These are phyloP conservation scores for Zaprionus gabonicus DNA, from an alignment of 1,140 invertebrate species.

Conservation along the genomic window DNA sequence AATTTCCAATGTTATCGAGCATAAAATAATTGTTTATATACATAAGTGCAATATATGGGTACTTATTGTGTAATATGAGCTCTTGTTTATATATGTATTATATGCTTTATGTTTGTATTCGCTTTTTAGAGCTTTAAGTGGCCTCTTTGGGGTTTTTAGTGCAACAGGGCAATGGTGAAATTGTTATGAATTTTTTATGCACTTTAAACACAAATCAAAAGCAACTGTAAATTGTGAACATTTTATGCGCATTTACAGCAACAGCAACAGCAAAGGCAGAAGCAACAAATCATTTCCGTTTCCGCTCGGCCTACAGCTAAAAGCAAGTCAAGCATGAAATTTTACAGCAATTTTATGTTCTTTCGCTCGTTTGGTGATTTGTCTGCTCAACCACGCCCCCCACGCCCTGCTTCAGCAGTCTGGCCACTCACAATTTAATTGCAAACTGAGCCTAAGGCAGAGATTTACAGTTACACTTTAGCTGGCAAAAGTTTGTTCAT, in stretches of 20 bases:
- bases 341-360: constrained; percentile 49
- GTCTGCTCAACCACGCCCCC: neutral
- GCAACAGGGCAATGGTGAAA: constrained; percentile 33
- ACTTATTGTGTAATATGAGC: neutral
- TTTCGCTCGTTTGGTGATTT: constrained; percentile 9
- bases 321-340: constrained; percentile 67
- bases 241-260: constrained; percentile 36
- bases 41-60: constrained; percentile 5
- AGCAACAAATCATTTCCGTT: constrained; percentile 71
- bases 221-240: constrained; percentile 30
- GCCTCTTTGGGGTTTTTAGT: constrained; percentile 35
- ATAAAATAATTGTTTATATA: constrained; percentile 40
- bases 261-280: constrained; percentile 4
- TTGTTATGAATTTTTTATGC: constrained; percentile 64
- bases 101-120: constrained; percentile 2
- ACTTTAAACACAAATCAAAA: constrained; percentile 61
- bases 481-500: constrained; percentile 18
- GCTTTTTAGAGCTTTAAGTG: constrained; percentile 29
- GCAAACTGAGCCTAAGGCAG: constrained; percentile 32
- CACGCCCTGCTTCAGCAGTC: neutral
- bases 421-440: constrained; percentile 37
- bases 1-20: constrained; percentile 41
- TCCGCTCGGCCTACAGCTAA: constrained; percentile 51
- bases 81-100: neutral
- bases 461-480: neutral